phyloP scores from a whole-genome alignment of 1,140 invertebrate genomes.

The Diploscapter pachys region DNA sequence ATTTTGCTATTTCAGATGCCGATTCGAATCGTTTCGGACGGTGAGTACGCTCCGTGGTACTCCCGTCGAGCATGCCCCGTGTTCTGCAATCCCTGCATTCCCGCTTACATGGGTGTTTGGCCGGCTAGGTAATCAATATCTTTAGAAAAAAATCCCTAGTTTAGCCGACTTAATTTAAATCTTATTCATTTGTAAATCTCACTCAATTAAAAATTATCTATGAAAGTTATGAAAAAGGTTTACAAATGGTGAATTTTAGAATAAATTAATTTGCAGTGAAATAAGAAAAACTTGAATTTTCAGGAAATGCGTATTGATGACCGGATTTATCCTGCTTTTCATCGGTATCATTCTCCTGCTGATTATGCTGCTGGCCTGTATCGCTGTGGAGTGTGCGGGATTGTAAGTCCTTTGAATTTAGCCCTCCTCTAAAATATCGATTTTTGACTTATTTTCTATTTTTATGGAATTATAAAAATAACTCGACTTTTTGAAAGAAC shows the following conservation, averaged over 20 bases:
- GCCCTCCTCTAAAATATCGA: too few species aligned
- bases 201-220: not conserved
- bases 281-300: not conserved
- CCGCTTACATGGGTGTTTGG: constrained; percentile 48
- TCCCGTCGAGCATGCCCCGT: constrained; percentile 45
- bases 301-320: constrained; percentile 50
- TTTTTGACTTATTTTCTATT: too few species aligned
- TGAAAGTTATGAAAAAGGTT: not conserved
- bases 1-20: too few species aligned
- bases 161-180: not conserved
- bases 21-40: constrained; percentile 25
- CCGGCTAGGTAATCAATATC: constrained; percentile 41
- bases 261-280: constrained; percentile 4
- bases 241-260: not conserved
- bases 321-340: constrained; percentile 50
- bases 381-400: constrained; percentile 51
- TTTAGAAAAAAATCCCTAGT: not conserved
- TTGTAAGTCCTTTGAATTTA: constrained; percentile 36
- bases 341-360: constrained; percentile 54
- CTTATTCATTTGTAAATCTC: too few species aligned
- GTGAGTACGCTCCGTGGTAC: constrained; percentile 57
- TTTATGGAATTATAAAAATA: too few species aligned
- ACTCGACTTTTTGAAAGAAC: too few species aligned
- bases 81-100: constrained; percentile 56
- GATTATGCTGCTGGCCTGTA: constrained; percentile 50